Conservation (phyloP, 2,888 invertebrate species). For the Troides oblongomaculatus region DNA sequence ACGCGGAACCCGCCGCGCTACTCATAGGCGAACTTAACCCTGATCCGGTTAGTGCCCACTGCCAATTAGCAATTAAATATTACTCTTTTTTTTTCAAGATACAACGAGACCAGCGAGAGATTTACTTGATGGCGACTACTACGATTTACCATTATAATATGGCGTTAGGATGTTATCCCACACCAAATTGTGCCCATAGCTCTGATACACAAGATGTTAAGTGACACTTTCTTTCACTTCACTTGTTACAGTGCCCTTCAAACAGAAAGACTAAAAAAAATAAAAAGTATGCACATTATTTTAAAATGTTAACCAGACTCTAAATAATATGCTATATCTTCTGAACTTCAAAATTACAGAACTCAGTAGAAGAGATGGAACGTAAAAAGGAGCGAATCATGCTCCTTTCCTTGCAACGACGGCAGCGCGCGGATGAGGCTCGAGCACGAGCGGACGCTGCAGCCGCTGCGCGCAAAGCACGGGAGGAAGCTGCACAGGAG, state of each 20-base stretch:
- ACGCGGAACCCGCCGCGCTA: constrained; percentile 64
- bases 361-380: constrained; percentile 93
- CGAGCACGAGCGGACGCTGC: constrained; percentile 92
- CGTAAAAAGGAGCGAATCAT: constrained; percentile 95
- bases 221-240: too few relatives aligned
- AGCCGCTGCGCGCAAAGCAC: constrained; percentile 85
- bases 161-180: too few relatives aligned
- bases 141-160: too few relatives aligned
- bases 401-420: constrained; percentile 92
- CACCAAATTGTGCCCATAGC: too few relatives aligned
- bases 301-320: not conserved
- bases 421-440: constrained; percentile 94
- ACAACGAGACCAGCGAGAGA: too few relatives aligned
- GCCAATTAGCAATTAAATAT: not conserved
- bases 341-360: constrained; percentile 69
- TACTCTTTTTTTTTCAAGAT: too few relatives aligned
- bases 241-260: too few relatives aligned
- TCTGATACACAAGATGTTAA: too few relatives aligned
- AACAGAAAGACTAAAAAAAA: too few relatives aligned
- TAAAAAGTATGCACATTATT: not conserved
- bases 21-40: constrained; percentile 69
- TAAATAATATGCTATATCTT: not conserved
- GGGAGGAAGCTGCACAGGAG: constrained; percentile 87
- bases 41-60: constrained; percentile 57
- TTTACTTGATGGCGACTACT: too few relatives aligned